These are phyloP conservation scores for Chamaea fasciata DNA, from an alignment of 2,113 vertebrate genomes.

Conservation along the genomic window DNA sequence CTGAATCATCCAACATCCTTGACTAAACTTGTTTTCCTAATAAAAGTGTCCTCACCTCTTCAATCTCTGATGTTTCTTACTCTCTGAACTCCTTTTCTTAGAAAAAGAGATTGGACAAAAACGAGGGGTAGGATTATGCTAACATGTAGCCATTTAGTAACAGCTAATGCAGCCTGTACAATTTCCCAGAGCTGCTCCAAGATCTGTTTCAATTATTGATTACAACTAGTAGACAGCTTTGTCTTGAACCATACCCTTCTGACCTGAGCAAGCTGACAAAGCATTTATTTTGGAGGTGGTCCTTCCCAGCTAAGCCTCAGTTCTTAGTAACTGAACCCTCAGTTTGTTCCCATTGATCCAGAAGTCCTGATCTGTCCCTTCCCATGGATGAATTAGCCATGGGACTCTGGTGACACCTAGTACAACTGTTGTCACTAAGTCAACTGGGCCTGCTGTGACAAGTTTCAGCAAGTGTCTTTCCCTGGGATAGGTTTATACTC, in stretches of 20 bases:
- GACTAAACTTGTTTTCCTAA: background rate
- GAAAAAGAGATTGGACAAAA: background rate
- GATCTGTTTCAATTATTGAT: background rate
- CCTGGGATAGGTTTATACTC: background rate
- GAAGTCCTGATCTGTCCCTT: background rate
- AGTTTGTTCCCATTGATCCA: rapidly evolving
- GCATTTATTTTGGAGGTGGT: background rate
- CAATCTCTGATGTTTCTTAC: background rate
- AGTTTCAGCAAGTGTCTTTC: background rate
- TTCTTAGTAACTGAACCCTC: background rate
- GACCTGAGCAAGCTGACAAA: background rate
- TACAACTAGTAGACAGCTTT: background rate
- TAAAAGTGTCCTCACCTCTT: background rate
- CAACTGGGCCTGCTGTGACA: background rate
- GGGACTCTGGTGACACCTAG: background rate
- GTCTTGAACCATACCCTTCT: background rate
- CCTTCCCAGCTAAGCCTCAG: background rate
- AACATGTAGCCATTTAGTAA: background rate
- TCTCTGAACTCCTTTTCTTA: background rate
- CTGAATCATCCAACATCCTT: background rate
- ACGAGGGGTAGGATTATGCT: background rate
- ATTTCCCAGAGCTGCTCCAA: background rate
- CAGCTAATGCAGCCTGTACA: background rate
- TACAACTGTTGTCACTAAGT: background rate
- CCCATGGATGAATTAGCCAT: background rate